These are phyloP conservation scores for Peucedramus taeniatus DNA, from an alignment of 2,113 vertebrate species.

Conservation along the genomic window DNA sequence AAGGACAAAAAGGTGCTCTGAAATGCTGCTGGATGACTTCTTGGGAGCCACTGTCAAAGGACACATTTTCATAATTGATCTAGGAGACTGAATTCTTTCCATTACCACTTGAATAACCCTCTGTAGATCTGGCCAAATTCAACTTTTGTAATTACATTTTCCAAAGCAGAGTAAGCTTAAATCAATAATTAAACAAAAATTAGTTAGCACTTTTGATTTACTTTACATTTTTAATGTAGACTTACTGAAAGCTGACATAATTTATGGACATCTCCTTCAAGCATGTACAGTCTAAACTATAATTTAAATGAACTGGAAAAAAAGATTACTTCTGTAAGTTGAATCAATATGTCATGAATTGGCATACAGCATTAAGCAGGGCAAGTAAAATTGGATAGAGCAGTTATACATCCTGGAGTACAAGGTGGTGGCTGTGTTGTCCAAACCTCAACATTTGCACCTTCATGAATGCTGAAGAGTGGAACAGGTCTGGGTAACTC, in stretches of 20 bases:
- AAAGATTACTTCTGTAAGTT: not conserved
- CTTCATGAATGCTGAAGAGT: not conserved
- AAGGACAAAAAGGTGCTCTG: not conserved
- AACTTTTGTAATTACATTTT: constrained; percentile 28
- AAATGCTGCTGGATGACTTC: not conserved
- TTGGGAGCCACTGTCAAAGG: not conserved
- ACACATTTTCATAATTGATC: not conserved
- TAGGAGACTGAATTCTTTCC: not conserved
- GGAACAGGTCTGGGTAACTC: not conserved
- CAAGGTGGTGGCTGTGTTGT: constrained; percentile 20
- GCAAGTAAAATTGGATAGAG: constrained; percentile 1
- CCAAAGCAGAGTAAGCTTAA: not conserved
- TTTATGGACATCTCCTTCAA: constrained; percentile 21
- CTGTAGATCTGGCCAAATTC: not conserved
- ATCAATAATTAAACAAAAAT: constrained; percentile 49
- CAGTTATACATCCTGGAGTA: not conserved
- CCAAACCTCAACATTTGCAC: not conserved
- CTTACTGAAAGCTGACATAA: constrained; percentile 38
- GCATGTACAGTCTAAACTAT: not conserved
- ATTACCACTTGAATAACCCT: not conserved
- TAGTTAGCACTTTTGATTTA: constrained; percentile 30
- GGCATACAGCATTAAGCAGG: not conserved
- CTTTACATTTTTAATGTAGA: constrained; percentile 8
- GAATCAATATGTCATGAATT: constrained; percentile 30
- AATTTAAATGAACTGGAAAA: constrained; percentile 35